Evolutionary conservation across 1,140 invertebrate genomes (phyloP).

Genomic region (Amphibalanus amphitrite): DNA sequence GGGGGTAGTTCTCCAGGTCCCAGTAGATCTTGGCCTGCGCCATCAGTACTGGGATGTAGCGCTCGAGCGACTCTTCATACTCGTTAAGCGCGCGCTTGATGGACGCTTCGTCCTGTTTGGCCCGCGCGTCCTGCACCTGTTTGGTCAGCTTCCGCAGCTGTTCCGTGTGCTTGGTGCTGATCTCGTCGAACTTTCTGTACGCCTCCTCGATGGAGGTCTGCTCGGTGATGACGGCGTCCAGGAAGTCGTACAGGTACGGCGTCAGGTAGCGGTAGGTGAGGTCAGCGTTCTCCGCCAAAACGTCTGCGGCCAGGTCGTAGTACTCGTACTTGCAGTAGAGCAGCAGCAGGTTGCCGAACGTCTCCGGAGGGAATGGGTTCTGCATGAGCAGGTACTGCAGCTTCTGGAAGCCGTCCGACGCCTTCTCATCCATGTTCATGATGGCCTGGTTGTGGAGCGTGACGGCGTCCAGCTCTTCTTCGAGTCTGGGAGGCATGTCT

Average conservation of each 20-base stretch:
- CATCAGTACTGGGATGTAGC: slow-evolving; percentile 88
- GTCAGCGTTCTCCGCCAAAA: slow-evolving; percentile 93
- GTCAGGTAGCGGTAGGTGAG: slow-evolving; percentile 91
- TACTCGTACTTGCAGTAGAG: slow-evolving; percentile 96
- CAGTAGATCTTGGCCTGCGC: slow-evolving; percentile 98
- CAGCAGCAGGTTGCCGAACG: slow-evolving; percentile 87
- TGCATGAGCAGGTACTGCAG: slow-evolving; percentile 91
- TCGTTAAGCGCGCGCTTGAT: slow-evolving; percentile 79
- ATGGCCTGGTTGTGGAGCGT: slow-evolving; percentile 96
- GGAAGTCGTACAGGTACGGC: slow-evolving; percentile 73
- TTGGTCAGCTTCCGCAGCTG: slow-evolving; percentile 79
- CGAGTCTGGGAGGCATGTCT: slow-evolving; percentile 91
- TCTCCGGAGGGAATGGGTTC: slow-evolving; percentile 91
- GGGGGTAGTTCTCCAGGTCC: slow-evolving; percentile 88
- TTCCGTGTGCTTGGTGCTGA: slow-evolving; percentile 80
- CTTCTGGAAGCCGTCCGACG: slow-evolving; percentile 81
- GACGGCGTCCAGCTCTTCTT: slow-evolving; percentile 95
- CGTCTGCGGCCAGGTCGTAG: slow-evolving; percentile 92
- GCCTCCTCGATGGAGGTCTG: slow-evolving; percentile 95
- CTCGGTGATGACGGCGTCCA: slow-evolving; percentile 90
- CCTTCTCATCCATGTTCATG: slow-evolving; percentile 61
- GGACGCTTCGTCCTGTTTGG: slow-evolving; percentile 69
- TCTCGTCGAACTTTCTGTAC: slow-evolving; percentile 89
- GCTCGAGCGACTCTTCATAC: slow-evolving; percentile 79
- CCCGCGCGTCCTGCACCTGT: slow-evolving; percentile 64